Evolutionary conservation across 2,113 vertebrate species (phyloP), one percentile per base, ranked within the genome.

Genomic region (Theristicus caerulescens): DNA sequence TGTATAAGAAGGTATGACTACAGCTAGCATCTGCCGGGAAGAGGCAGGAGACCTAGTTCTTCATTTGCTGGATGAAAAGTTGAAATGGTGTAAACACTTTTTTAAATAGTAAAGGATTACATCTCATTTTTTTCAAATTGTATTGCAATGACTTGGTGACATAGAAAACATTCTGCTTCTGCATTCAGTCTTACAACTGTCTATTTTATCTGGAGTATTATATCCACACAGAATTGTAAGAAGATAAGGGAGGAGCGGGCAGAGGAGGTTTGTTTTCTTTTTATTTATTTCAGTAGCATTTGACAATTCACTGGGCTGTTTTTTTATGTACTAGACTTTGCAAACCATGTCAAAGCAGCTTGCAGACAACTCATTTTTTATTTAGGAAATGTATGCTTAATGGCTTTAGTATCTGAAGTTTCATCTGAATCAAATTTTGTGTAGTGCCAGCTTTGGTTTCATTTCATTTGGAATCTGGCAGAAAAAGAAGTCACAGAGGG

Each of bases 281-380:
- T 94, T 94, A 73, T 97, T 97, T 93, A 61, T 86, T 96, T 97
- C 90, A 77, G 61, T 89, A 95, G 42, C 52, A 94, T 91, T 89
- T 91, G 76, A 94, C 91, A 97, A 90, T 93, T 93, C 77, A 91
- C 58, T 64, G 52, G 88, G 52, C 74, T 96, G 59, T 6, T 86
- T 83, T 94, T 93, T 93, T 92, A 83, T 88, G 54, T 72, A 72
- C 84, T 86, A 96, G 66, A 71, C 86, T 97, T 93, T 88, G 92
- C 85, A 94, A 94, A 96, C 92, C 66, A 15, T 38, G 67, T 97
- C 96, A 97, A 97, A 82, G 83, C 78, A 97, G 87, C 89, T 95
- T 95, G 70, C 74, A 97, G 96, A 96, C 87, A 97, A 93, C 90
- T 96, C 93, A 96, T 96, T 97, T 98, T 98, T 98, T 97, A 97